These are phyloP conservation scores for Phyllotis vaccarum DNA, from an alignment of 2,797 vertebrate genomes.

Conservation along the genomic window DNA sequence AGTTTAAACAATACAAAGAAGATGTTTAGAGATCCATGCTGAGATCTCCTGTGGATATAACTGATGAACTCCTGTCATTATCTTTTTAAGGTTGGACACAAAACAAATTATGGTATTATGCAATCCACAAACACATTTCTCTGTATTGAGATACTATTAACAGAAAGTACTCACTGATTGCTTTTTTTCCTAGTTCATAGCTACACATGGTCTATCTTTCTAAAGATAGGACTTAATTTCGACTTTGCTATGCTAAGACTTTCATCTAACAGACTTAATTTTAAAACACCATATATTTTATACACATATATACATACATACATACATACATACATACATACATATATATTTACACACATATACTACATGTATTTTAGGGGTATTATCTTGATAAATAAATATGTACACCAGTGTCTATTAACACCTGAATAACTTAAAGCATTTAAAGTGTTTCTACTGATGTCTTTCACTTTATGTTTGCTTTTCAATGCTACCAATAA, in stretches of 20 bases:
- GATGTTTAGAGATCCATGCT: constrained; percentile 8
- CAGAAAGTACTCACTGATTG: neutral
- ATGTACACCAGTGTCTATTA: neutral
- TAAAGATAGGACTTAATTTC: neutral
- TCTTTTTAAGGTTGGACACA: neutral
- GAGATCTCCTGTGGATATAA: fast-evolving
- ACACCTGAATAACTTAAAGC: neutral
- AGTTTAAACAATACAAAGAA: constrained; percentile 6
- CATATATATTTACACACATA: too few species aligned
- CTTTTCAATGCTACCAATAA: neutral
- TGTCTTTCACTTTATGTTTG: neutral
- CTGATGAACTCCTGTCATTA: neutral
- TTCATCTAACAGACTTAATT: constrained; percentile 1
- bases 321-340: neutral
- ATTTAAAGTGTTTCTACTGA: neutral
- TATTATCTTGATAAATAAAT: neutral
- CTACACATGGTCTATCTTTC: neutral
- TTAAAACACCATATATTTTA: constrained; percentile 9
- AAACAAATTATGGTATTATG: constrained; percentile 10
- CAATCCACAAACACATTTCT: neutral
- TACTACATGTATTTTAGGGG: neutral
- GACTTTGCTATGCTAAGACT: neutral
- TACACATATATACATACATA: neutral
- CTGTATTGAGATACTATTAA: constrained; percentile 3
- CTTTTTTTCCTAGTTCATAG: neutral